A percentile compares a stretch with the other conserved stretches of the same genome.
Evolutionary conservation across 2,888 invertebrate species (phyloP).

Genomic region (Macaria notata): DNA sequence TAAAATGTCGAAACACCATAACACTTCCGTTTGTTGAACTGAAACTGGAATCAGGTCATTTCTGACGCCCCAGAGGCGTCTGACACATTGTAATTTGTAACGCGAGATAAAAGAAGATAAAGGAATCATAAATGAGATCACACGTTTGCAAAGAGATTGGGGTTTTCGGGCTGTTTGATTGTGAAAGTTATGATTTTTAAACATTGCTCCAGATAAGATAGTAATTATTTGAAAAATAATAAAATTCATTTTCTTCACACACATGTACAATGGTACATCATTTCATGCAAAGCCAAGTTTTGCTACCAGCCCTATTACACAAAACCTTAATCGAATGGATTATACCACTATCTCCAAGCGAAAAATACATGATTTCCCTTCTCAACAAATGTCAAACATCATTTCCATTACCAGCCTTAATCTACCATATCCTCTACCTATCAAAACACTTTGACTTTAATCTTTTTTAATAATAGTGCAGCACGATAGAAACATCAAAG

Average conservation of each 20-base stretch:
- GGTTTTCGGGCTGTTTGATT: background rate
- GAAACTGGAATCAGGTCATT: conserved; percentile 13
- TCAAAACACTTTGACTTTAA: conserved; percentile 10
- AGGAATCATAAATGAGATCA: conserved; percentile 26
- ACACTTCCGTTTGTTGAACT: conserved; percentile 16
- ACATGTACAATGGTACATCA: too few relatives aligned
- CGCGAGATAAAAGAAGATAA: conserved; percentile 9
- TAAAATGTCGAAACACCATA: conserved; percentile 17
- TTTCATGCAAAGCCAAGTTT: too few relatives aligned
- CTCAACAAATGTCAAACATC: too few relatives aligned
- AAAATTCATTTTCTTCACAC: too few relatives aligned
- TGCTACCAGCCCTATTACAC: too few relatives aligned
- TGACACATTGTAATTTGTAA: background rate
- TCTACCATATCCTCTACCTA: background rate
- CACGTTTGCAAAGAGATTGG: conserved; percentile 16
- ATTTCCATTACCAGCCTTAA: conserved; percentile 1
- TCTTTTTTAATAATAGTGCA: conserved; percentile 9
- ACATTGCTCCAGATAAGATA: too few relatives aligned
- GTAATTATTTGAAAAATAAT: too few relatives aligned
- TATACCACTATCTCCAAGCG: too few relatives aligned
- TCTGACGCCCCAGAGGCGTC: background rate
- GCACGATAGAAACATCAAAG: conserved; percentile 15
- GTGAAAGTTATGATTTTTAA: too few relatives aligned
- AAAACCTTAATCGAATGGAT: too few relatives aligned
- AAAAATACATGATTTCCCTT: too few relatives aligned